Evolutionary conservation across 2,888 invertebrate species (phyloP), one percentile per base, ranked within the genome.

Genomic region (Mythimna impura): DNA sequence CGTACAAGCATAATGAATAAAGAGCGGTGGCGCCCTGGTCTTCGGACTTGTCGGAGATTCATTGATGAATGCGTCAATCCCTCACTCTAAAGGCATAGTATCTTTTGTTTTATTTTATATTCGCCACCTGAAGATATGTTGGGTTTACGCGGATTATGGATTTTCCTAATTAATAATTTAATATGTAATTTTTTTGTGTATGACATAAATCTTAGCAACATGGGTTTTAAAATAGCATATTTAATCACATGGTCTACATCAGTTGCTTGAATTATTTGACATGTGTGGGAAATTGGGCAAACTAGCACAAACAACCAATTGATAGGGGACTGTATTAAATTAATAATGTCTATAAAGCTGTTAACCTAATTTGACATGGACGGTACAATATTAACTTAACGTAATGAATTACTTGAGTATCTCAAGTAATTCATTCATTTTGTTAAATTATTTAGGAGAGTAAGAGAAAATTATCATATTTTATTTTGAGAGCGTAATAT

Each of bases 211-310:
- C 22, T 55, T 50, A 34, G 14, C 52, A 40, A 10, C 25, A 22
- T 67, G 20, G 9, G 77, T 10, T 58, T 30, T 22, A 20, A 30
- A 25, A 25, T 17, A 22, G 50, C 47, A 60, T 43, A 52, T 55
- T 8, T 22, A 43, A 55, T 36, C 25, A 40, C 8, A 22, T n/a
- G 20, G 8, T 34, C 9, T 12, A 63, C 62, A 78, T 78, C n/a
- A 64, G 71, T 57, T 40, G 7, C 3, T 52, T 63, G n/a, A 63
- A 20, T 63, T 30, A 36, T 36, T 58, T 47, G 8, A 2, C 34
- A 47, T 30, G 7, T 67, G 58, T 43, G 22, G 3, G 1, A n/a
- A 12, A 50, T 58, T 22, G 17, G 3, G 30, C 3, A 30, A 30
- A 30, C 30, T 17, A 25, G 3, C 20, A 10, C 22, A 43, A 34